Evolutionary conservation across 2,888 invertebrate genomes (phyloP), one percentile per base, ranked within the genome.

Genomic region (Odontothrips loti): DNA sequence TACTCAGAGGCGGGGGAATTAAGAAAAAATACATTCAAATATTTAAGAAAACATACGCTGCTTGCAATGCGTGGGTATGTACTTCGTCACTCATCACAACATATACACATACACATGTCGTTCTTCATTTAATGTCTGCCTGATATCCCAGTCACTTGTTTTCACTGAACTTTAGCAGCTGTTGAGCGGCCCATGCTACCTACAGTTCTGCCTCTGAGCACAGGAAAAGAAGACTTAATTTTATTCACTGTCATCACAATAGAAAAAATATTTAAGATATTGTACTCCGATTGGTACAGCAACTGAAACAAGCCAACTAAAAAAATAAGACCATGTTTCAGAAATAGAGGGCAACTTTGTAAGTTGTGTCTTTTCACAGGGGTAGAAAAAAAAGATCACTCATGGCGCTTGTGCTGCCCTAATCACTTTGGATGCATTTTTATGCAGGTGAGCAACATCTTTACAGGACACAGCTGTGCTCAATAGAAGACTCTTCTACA

Each of bases 241-340:
- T 75, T 75, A 75, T 75, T 75, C 68, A 75, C 68, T 75, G 68
- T 75, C 68, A 75, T 75, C 68, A 75, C 68, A 75, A 75, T 75
- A 75, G 68, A 75, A 75, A 75, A 75, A 75, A 75, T 23, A 23
- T 23, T 75, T 27, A 12, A 27, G 27, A 75, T 23, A 75, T 75
- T 75, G 68, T 75, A 27, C 68, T 75, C 68, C 10, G 23, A 27
- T 75, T 75, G 68, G 68, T 75, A 75, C 68, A 27, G 27, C 68
- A 75, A 75, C 68, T 75, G 68, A 75, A 75, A 75, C 68, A 58
- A n/a, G 58, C 17, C n/a, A 58, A 58, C 58, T 58, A 58, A 58
- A 58, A n/a, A 6, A 58, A 58, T 58, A 58, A 4, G 34, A 58
- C 23, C 27, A 27, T 8, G 68, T 75, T 27, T 75, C 68, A 75